phyloP scores from a whole-genome alignment of 2,797 vertebrate species.

The Pipistrellus pygmaeus region DNA sequence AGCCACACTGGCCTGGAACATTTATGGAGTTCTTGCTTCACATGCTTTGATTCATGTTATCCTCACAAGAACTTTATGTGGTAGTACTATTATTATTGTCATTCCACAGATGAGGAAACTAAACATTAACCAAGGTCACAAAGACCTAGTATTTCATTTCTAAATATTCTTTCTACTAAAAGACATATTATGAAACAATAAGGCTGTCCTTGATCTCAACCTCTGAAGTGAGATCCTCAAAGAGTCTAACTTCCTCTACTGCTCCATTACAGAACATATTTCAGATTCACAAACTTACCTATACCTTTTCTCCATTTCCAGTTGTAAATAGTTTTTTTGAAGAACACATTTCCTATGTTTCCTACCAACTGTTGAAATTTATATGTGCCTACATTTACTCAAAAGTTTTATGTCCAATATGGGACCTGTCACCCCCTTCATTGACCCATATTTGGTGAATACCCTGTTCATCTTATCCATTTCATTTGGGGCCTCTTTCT shows the following conservation, averaged over 20 bases:
- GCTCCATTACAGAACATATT: background rate
- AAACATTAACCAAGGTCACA: conserved; percentile 53
- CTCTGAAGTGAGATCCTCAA: background rate
- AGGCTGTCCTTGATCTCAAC: background rate
- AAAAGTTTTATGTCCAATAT: background rate
- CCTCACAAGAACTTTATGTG: background rate
- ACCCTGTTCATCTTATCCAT: background rate
- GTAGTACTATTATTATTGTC: background rate
- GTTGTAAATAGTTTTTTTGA: conserved; percentile 38
- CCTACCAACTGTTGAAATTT: background rate
- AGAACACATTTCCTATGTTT: background rate
- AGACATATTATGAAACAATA: conserved; percentile 4
- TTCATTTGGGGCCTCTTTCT: background rate
- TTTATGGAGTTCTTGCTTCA: conserved; percentile 31
- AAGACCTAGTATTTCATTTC: background rate
- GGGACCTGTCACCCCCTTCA: background rate
- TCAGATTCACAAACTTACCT: conserved; percentile 50
- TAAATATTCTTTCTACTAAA: conserved; percentile 15
- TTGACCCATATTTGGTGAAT: background rate
- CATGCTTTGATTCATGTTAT: conserved; percentile 48
- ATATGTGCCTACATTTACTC: background rate
- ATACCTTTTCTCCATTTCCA: background rate
- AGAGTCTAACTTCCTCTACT: background rate
- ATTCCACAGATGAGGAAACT: conserved; percentile 56
- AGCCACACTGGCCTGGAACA: background rate